These are phyloP conservation scores for Paraescarpia echinospica DNA, from an alignment of 1,140 invertebrate species.

Conservation along the genomic window DNA sequence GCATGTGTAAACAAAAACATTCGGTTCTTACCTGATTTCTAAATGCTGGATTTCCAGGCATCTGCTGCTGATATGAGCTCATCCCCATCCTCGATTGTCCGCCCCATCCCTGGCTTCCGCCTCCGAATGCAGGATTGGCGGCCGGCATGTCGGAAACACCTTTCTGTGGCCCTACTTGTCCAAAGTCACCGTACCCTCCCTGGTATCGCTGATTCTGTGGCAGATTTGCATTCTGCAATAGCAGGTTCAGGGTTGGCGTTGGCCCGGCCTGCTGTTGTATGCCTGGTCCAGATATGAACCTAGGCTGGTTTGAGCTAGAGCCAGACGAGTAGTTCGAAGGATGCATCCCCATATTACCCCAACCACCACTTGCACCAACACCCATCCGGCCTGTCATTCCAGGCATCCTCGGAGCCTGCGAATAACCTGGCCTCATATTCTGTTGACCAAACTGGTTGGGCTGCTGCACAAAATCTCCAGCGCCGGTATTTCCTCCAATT, in stretches of 20 bases:
- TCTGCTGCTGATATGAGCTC: conserved; percentile 43
- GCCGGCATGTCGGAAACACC: not conserved
- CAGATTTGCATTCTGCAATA: conserved; percentile 78
- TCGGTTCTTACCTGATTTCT: conserved; percentile 4
- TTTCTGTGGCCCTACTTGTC: not conserved
- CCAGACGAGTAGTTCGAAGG: conserved; percentile 35
- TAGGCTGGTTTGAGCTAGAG: conserved; percentile 33
- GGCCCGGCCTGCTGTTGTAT: conserved; percentile 74
- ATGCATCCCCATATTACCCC: conserved; percentile 34
- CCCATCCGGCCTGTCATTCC: conserved; percentile 35
- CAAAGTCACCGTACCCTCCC: conserved; percentile 12
- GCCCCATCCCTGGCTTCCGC: conserved; percentile 27
- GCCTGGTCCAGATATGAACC: conserved; percentile 64
- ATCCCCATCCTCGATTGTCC: conserved; percentile 22
- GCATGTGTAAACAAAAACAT: not conserved
- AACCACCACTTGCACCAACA: conserved; percentile 33
- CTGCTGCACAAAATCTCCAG: conserved; percentile 43
- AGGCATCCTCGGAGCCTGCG: conserved; percentile 39
- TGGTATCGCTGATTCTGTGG: conserved; percentile 15
- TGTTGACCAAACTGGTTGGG: conserved; percentile 44
- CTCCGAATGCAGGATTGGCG: not conserved
- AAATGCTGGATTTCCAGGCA: conserved; percentile 34
- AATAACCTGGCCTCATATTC: conserved; percentile 40
- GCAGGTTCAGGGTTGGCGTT: conserved; percentile 86
- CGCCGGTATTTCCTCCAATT: conserved; percentile 38